A percentile compares a stretch with the other conserved stretches of the same genome.
Conservation (phyloP, 2,113 vertebrate species). For the Chloroceryle aenea region DNA sequence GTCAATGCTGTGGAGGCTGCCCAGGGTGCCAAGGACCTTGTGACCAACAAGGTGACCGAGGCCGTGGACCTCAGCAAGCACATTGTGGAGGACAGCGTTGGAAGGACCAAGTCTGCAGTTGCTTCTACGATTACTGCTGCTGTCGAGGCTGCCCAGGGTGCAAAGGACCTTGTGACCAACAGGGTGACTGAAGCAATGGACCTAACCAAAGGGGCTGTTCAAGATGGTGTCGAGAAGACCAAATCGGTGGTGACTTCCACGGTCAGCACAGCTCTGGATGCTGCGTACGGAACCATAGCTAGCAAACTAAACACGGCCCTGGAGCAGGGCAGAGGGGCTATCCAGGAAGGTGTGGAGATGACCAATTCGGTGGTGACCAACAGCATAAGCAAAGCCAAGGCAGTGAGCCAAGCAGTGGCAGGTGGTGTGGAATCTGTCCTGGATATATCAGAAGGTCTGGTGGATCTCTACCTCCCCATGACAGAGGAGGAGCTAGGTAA, state of each 20-base stretch:
- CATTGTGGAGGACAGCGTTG: constrained; percentile 80
- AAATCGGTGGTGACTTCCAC: constrained; percentile 80
- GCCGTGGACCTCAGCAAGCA: constrained; percentile 67
- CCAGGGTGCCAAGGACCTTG: constrained; percentile 6
- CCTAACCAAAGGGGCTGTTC: constrained; percentile 77
- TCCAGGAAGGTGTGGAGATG: constrained; percentile 83
- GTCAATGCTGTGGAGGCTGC: constrained; percentile 76
- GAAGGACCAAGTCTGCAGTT: constrained; percentile 82
- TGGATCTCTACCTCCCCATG: constrained; percentile 89
- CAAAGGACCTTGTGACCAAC: constrained; percentile 51
- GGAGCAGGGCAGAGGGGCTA: constrained; percentile 68
- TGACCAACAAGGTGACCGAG: constrained; percentile 58
- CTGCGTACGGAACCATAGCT: constrained; percentile 81
- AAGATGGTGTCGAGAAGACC: constrained; percentile 85
- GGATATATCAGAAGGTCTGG: constrained; percentile 84
- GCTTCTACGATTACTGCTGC: constrained; percentile 80
- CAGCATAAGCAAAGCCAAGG: constrained; percentile 83
- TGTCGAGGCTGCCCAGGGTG: constrained; percentile 77
- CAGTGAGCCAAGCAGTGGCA: constrained; percentile 87
- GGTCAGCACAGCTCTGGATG: constrained; percentile 83
- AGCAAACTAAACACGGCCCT: constrained; percentile 72
- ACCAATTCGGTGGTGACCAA: constrained; percentile 81
- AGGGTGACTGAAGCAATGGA: constrained; percentile 71
- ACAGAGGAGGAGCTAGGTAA: constrained; percentile 89
- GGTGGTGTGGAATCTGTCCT: constrained; percentile 85